phyloP scores from a whole-genome alignment of 2,888 invertebrate genomes.

The Merodon equestris region DNA sequence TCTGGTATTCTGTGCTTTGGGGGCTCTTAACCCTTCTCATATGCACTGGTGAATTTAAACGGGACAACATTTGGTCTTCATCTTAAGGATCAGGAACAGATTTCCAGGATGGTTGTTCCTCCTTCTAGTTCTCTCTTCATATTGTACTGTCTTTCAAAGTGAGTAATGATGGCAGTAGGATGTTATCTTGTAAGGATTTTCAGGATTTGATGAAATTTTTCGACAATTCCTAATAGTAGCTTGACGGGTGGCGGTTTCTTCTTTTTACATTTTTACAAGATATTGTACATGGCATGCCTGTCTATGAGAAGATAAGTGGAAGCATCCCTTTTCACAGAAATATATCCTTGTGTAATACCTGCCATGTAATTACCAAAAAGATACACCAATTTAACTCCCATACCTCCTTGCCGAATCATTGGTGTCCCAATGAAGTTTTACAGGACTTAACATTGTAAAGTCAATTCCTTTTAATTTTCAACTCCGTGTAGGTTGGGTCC shows the following conservation, averaged over 20 bases:
- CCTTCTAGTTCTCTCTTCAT: not conserved
- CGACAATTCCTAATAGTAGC: not conserved
- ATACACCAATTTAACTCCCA: no score
- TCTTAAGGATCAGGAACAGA: constrained; percentile 21
- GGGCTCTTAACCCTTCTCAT: constrained; percentile 59
- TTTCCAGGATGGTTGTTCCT: constrained; percentile 8
- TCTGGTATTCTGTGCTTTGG: constrained; percentile 34
- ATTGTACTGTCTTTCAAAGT: not conserved
- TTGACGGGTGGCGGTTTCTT: not conserved
- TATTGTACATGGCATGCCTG: no score
- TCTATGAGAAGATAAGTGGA: no score
- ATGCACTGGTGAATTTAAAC: constrained; percentile 34
- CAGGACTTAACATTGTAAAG: no score
- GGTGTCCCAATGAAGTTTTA: no score
- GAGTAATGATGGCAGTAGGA: constrained; percentile 1
- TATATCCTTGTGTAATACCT: no score
- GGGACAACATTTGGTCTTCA: constrained; percentile 26
- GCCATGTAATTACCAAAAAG: no score
- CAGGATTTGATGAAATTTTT: not conserved
- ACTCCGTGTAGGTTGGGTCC: no score
- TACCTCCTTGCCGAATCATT: no score
- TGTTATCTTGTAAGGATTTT: constrained; percentile 6
- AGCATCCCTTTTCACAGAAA: no score
- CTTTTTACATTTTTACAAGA: no score
- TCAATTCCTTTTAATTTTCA: no score